A percentile compares a stretch with the other conserved stretches of the same genome.
Evolutionary conservation across 2,888 invertebrate genomes (phyloP).

Genomic region (Germaria angustata): DNA sequence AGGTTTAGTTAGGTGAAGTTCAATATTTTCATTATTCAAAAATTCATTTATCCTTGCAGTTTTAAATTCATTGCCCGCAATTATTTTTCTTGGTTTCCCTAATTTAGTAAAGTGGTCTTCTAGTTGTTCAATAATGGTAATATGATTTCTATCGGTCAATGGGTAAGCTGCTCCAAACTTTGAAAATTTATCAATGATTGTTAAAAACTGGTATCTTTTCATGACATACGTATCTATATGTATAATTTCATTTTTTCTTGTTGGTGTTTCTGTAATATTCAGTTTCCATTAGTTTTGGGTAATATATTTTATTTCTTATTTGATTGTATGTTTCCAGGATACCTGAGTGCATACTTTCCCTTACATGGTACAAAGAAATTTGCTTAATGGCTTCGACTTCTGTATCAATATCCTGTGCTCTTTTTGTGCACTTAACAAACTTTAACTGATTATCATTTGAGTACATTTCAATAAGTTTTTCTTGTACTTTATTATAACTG

Average conservation of each 20-base stretch:
- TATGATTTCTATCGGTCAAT: constrained; percentile 43
- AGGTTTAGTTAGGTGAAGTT: constrained; percentile 66
- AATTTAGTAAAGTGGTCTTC: constrained; percentile 55
- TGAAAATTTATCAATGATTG: too few relatives aligned
- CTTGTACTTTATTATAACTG: constrained; percentile 63
- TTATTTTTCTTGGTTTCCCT: constrained; percentile 55
- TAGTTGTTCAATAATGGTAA: constrained; percentile 37
- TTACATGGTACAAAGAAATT: constrained; percentile 63
- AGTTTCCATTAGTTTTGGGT: constrained; percentile 65
- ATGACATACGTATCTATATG: constrained; percentile 59
- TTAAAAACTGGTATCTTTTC: constrained; percentile 43
- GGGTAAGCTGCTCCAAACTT: constrained; percentile 52
- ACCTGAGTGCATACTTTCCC: constrained; percentile 67
- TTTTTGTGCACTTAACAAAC: constrained; percentile 65
- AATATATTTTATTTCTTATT: constrained; percentile 18
- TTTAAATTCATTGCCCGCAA: constrained; percentile 67
- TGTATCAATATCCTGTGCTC: constrained; percentile 65
- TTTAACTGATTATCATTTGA: constrained; percentile 61
- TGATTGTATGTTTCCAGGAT: background rate
- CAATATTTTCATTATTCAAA: constrained; percentile 51
- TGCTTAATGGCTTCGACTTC: constrained; percentile 65
- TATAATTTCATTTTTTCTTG: constrained; percentile 59
- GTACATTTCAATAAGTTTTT: constrained; percentile 66
- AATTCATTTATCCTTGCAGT: constrained; percentile 56
- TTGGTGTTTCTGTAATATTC: too few relatives aligned